Conservation (phyloP, 2,888 invertebrate genomes). For the Calameuta filiformis region DNA sequence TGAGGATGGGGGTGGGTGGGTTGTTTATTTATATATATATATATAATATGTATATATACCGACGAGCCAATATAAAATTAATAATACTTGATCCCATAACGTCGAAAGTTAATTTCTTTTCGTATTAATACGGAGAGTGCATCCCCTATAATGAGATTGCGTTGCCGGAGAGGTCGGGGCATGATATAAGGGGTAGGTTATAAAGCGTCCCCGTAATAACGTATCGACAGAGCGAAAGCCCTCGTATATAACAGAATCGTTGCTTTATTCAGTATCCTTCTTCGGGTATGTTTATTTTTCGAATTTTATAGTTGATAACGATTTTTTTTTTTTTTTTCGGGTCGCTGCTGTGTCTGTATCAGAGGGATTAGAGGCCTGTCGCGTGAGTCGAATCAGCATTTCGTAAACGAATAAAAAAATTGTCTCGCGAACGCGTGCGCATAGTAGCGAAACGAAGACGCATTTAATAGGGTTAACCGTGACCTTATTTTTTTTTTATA, state of each 20-base stretch:
- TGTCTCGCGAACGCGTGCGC: not conserved
- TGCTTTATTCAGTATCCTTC: not conserved
- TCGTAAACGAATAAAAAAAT: not conserved
- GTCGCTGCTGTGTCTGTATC: not conserved
- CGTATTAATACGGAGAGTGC: constrained; percentile 61
- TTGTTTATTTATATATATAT: not conserved
- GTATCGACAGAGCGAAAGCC: constrained; percentile 41
- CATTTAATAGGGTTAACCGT: not conserved
- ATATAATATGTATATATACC: constrained; percentile 9
- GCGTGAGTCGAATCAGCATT: not conserved
- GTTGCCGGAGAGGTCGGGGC: constrained; percentile 36
- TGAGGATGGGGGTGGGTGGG: not conserved
- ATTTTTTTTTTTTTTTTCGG: no score
- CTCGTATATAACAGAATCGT: constrained; percentile 23
- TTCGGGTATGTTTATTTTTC: not conserved
- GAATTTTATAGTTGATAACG: not conserved
- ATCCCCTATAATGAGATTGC: constrained; percentile 58
- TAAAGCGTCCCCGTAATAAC: constrained; percentile 55
- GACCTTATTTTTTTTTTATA: no score
- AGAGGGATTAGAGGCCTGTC: not conserved
- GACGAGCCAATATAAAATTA: constrained; percentile 57
- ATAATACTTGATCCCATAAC: constrained; percentile 59
- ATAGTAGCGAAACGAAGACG: no score
- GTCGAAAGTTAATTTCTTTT: constrained; percentile 62
- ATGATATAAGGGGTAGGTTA: constrained; percentile 57